phyloP scores from a whole-genome alignment of 2,113 vertebrate genomes.

The Salvelinus fontinalis region DNA sequence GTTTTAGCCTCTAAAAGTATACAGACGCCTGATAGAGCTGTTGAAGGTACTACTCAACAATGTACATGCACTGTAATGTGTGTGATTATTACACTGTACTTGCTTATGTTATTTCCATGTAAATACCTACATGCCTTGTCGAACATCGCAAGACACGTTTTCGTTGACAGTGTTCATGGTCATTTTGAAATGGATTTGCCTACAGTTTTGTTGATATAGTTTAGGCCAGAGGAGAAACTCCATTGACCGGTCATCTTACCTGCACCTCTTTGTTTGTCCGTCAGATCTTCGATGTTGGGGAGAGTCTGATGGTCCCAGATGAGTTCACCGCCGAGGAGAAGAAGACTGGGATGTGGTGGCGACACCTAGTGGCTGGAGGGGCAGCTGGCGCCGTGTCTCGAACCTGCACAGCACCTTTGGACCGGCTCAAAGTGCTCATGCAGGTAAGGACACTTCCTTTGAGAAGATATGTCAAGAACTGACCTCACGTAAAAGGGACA shows the following conservation, averaged over 20 bases:
- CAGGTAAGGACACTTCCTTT: conserved; percentile 75
- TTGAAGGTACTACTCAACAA: too few relatives aligned
- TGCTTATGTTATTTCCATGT: too few relatives aligned
- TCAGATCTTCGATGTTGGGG: conserved; percentile 97
- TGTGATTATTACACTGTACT: too few relatives aligned
- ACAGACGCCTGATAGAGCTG: too few relatives aligned
- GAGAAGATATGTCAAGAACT: too few relatives aligned
- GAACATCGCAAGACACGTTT: too few relatives aligned
- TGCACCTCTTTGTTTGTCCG: background rate
- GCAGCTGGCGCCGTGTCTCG: conserved; percentile 92
- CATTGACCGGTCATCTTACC: background rate
- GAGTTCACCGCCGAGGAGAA: conserved; percentile 96
- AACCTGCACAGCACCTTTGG: conserved; percentile 92
- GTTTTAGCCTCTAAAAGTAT: too few relatives aligned
- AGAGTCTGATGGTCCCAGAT: conserved; percentile 91
- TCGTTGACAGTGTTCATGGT: too few relatives aligned
- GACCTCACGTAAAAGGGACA: too few relatives aligned
- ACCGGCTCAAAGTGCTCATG: conserved; percentile 96
- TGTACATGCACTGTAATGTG: too few relatives aligned
- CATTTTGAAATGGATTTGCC: too few relatives aligned
- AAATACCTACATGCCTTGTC: too few relatives aligned
- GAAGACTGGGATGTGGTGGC: conserved; percentile 94
- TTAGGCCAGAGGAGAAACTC: background rate
- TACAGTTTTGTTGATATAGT: background rate
- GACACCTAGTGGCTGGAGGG: conserved; percentile 93